These are phyloP conservation scores for Aplysia californica DNA, from an alignment of 1,140 invertebrate species.

Conservation along the genomic window DNA sequence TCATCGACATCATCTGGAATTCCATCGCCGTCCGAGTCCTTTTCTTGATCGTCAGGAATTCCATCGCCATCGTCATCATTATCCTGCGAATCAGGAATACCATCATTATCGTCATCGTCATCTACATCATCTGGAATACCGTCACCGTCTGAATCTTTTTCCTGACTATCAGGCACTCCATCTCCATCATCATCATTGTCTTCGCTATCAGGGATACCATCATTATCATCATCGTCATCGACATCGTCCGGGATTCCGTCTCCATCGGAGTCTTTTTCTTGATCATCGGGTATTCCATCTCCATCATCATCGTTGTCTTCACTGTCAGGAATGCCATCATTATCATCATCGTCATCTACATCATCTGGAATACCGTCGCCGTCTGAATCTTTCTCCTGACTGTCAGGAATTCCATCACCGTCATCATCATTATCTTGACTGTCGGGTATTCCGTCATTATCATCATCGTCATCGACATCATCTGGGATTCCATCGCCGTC, in stretches of 20 bases:
- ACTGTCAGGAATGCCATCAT: not conserved
- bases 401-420: slow-evolving; percentile 36
- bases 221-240: slow-evolving; percentile 47
- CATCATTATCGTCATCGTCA: slow-evolving; percentile 63
- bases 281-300: slow-evolving; percentile 42
- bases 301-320: not conserved
- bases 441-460: not conserved
- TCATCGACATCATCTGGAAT: slow-evolving; percentile 53
- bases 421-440: not conserved
- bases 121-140: slow-evolving; percentile 58
- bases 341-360: not conserved
- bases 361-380: slow-evolving; percentile 41
- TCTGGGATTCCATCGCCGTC: slow-evolving; percentile 57
- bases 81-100: slow-evolving; percentile 56
- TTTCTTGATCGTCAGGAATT: slow-evolving; percentile 52
- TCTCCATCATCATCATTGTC: slow-evolving; percentile 54
- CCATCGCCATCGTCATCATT: slow-evolving; percentile 56
- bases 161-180: slow-evolving; percentile 53
- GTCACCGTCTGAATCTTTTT: slow-evolving; percentile 54
- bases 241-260: slow-evolving; percentile 51
- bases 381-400: slow-evolving; percentile 40
- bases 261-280: slow-evolving; percentile 49
- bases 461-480: slow-evolving; percentile 35
- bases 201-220: slow-evolving; percentile 52
- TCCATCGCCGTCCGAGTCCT: no score